These are phyloP conservation scores for Serinus canaria DNA, from an alignment of 2,113 vertebrate species.

Conservation along the genomic window DNA sequence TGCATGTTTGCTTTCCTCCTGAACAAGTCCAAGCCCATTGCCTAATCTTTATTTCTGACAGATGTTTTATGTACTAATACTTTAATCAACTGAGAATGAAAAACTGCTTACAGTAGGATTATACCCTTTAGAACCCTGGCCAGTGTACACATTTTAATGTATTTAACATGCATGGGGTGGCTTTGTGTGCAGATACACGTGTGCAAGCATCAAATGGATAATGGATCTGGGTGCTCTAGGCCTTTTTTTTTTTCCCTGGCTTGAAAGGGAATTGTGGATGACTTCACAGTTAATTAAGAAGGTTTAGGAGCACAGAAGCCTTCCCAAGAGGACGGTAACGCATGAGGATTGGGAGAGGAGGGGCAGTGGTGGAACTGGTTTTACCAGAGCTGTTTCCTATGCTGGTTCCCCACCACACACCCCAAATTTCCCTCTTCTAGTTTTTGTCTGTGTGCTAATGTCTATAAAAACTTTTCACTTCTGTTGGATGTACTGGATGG, in stretches of 20 bases:
- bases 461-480: background rate
- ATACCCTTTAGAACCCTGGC: background rate
- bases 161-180: background rate
- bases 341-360: background rate
- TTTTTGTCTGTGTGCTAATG: background rate
- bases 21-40: conserved; percentile 11
- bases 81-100: conserved; percentile 45
- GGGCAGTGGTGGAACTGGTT: background rate
- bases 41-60: conserved; percentile 50
- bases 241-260: background rate
- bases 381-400: background rate
- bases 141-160: background rate
- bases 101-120: conserved; percentile 36
- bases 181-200: background rate
- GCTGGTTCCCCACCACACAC: fast-evolving
- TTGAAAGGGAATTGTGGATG: background rate
- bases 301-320: background rate
- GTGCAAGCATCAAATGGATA: background rate
- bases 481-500: background rate
- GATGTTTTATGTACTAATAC: conserved; percentile 55
- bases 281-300: background rate
- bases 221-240: background rate
- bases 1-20: conserved; percentile 25
- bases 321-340: background rate
- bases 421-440: background rate